Conservation (phyloP, 2,797 vertebrate species). For the Enoplosus armatus region DNA sequence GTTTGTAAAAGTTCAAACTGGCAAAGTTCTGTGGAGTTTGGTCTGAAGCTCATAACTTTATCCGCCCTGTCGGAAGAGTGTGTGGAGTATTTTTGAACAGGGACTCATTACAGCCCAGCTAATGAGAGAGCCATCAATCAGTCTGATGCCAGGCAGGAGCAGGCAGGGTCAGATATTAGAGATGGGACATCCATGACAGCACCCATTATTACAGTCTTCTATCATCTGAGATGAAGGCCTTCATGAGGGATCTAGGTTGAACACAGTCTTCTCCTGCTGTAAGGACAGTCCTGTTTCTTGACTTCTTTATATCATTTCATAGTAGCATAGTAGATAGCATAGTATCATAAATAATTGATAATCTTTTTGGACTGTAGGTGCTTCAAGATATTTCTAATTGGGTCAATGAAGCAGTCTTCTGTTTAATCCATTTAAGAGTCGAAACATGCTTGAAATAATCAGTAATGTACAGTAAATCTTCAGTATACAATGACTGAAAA, state of each 20-base stretch:
- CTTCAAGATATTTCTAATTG: background rate
- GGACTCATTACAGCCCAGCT: conserved; percentile 50
- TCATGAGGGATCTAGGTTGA: conserved; percentile 37
- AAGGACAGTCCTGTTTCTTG: conserved; percentile 10
- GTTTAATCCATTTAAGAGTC: background rate
- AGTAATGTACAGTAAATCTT: background rate
- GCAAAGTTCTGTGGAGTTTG: conserved; percentile 26
- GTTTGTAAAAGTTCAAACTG: conserved; percentile 10
- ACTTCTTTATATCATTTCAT: conserved; percentile 1
- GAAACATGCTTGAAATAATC: background rate
- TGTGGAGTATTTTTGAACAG: conserved; percentile 58
- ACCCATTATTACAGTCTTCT: conserved; percentile 69
- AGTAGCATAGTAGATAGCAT: background rate
- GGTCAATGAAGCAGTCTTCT: background rate
- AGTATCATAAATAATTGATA: no score
- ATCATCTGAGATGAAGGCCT: conserved; percentile 63
- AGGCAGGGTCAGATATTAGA: conserved; percentile 61
- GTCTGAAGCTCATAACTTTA: conserved; percentile 32
- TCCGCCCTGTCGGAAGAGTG: background rate
- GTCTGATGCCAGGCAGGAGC: conserved; percentile 44
- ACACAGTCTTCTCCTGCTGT: conserved; percentile 26
- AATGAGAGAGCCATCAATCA: conserved; percentile 74
- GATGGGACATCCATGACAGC: conserved; percentile 62
- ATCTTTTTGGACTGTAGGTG: background rate
- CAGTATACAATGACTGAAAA: background rate